A percentile compares a stretch with the other conserved stretches of the same genome.
phyloP scores from a whole-genome alignment of 2,888 invertebrate genomes.

The Pristionchus mayeri region DNA sequence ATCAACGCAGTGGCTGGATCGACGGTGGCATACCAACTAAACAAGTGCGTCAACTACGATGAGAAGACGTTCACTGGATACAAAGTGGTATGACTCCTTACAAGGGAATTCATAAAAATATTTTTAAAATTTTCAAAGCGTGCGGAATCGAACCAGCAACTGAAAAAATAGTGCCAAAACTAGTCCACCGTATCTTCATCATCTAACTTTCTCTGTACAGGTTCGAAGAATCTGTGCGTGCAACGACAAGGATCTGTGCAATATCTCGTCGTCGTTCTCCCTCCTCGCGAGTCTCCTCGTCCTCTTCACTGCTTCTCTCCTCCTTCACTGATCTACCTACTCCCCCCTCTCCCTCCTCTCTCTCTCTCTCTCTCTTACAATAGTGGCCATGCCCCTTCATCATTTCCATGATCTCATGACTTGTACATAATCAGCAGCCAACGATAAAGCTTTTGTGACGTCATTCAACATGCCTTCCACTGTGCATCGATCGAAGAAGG shows the following conservation, averaged over 20 bases:
- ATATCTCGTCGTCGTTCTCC: neutral
- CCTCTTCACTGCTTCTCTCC: neutral
- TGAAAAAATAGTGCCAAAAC: no score
- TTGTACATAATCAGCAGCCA: neutral
- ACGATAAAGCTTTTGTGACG: neutral
- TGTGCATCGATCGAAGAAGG: constrained; percentile 69
- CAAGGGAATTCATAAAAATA: no score
- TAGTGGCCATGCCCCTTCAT: neutral
- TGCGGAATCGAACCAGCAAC: no score
- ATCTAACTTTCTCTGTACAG: neutral
- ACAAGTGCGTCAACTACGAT: constrained; percentile 19
- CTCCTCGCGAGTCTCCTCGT: neutral
- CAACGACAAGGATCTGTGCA: neutral
- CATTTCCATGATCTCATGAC: neutral
- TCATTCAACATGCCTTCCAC: constrained; percentile 60
- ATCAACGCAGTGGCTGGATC: constrained; percentile 25
- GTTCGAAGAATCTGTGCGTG: neutral
- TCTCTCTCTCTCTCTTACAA: no score
- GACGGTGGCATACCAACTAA: constrained; percentile 15
- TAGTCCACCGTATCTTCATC: neutral
- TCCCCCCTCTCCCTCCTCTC: no score
- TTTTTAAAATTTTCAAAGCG: no score
- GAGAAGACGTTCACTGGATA: neutral
- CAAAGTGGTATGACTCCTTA: constrained; percentile 23
- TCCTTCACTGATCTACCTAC: neutral